A percentile compares a stretch with the other conserved stretches of the same genome.
phyloP scores from a whole-genome alignment of 2,888 invertebrate genomes.

The Drosophila helvetica region DNA sequence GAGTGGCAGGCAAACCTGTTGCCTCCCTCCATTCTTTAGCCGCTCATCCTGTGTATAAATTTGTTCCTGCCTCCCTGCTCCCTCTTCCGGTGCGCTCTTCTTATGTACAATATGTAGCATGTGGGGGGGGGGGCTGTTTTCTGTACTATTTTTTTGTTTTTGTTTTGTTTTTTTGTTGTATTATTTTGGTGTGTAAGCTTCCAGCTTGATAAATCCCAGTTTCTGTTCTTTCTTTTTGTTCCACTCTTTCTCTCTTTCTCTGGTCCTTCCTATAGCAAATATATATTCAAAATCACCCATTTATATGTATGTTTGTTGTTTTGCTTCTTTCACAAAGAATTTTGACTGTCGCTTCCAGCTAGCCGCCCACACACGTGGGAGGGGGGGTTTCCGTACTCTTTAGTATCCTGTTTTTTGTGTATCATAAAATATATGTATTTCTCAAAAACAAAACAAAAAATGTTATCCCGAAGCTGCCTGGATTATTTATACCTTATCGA shows the following conservation, averaged over 20 bases:
- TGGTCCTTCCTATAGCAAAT: neutral
- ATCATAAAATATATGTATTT: slow-evolving; percentile 21
- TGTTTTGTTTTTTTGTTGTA: slow-evolving; percentile 22
- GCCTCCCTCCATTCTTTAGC: neutral
- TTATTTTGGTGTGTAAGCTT: slow-evolving; percentile 60
- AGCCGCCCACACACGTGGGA: slow-evolving; percentile 16
- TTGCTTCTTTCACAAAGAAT: slow-evolving; percentile 71
- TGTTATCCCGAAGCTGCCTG: slow-evolving; percentile 22
- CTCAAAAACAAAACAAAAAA: slow-evolving; percentile 7
- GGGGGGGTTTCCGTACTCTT: slow-evolving; percentile 24
- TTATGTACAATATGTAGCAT: slow-evolving; percentile 45
- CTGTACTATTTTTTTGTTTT: slow-evolving; percentile 4
- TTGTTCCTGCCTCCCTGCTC: slow-evolving; percentile 8
- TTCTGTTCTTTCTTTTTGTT: slow-evolving; percentile 34
- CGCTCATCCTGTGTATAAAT: slow-evolving; percentile 11
- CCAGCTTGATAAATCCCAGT: slow-evolving; percentile 75
- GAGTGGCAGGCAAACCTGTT: slow-evolving; percentile 19
- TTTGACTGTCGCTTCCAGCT: slow-evolving; percentile 49
- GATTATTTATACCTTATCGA: slow-evolving; percentile 36
- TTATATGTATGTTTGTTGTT: slow-evolving; percentile 25
- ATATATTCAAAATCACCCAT: slow-evolving; percentile 59
- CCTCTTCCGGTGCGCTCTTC: slow-evolving; percentile 20
- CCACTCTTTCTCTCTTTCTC: slow-evolving; percentile 7
- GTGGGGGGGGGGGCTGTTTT: neutral
- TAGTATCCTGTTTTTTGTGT: slow-evolving; percentile 7